Evolutionary conservation across 2,888 invertebrate species (phyloP).

Genomic region (Mylabris sibirica): DNA sequence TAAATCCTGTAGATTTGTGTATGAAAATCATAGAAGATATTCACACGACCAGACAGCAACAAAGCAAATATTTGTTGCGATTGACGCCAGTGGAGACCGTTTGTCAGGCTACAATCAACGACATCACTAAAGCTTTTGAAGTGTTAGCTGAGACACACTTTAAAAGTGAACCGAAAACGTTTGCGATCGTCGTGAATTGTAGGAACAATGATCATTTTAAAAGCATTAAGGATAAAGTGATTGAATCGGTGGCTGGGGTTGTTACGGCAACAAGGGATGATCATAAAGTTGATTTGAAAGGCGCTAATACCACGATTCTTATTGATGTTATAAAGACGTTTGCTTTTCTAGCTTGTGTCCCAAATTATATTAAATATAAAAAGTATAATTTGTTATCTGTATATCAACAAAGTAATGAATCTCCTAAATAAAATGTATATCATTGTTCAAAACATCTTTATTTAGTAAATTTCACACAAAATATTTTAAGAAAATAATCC

Average conservation of each 20-base stretch:
- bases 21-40: slow-evolving; percentile 78
- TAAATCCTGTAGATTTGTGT: slow-evolving; percentile 76
- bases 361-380: slow-evolving; percentile 60
- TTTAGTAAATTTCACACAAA: slow-evolving; percentile 48
- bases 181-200: slow-evolving; percentile 79
- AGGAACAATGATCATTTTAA: slow-evolving; percentile 76
- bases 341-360: slow-evolving; percentile 81
- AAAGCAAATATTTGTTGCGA: slow-evolving; percentile 79
- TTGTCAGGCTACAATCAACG: slow-evolving; percentile 81
- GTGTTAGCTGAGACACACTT: slow-evolving; percentile 78
- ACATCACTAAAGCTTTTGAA: slow-evolving; percentile 64
- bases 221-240: slow-evolving; percentile 71
- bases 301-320: slow-evolving; percentile 78
- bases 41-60: slow-evolving; percentile 70
- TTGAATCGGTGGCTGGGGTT: slow-evolving; percentile 76
- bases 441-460: slow-evolving; percentile 43
- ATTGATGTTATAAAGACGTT: slow-evolving; percentile 84
- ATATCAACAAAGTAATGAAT: slow-evolving; percentile 13
- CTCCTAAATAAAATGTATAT: slow-evolving; percentile 16
- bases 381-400: slow-evolving; percentile 26
- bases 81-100: slow-evolving; percentile 82
- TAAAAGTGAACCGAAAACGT: slow-evolving; percentile 74
- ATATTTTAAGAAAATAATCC: slow-evolving; percentile 50
- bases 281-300: slow-evolving; percentile 81
- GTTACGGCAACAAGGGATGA: slow-evolving; percentile 73